These are phyloP conservation scores for Muraenolepis orangiensis DNA, from an alignment of 2,797 vertebrate species.

Conservation along the genomic window DNA sequence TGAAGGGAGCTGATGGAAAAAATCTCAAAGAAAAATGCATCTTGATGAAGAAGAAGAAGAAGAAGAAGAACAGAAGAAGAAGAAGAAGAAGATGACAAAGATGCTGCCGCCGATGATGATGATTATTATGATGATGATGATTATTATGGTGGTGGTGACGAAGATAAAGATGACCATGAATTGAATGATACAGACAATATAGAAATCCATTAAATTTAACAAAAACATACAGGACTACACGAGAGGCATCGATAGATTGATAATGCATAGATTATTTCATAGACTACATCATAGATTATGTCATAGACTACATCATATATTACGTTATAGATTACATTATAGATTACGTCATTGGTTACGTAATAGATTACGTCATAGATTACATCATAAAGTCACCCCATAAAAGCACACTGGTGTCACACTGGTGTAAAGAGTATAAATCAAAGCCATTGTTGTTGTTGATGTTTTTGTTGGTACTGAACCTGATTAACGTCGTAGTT, in stretches of 20 bases:
- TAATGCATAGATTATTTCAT: background rate
- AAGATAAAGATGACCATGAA: slow-evolving; percentile 7
- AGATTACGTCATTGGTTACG: no score
- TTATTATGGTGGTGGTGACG: slow-evolving; percentile 15
- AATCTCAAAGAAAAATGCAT: slow-evolving; percentile 21
- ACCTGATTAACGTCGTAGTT: slow-evolving; percentile 88
- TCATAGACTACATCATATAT: no score
- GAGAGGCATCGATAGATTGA: no score
- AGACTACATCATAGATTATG: no score
- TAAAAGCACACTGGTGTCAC: background rate
- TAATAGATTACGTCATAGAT: background rate
- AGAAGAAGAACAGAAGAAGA: no score
- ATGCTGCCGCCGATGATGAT: no score
- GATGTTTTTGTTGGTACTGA: slow-evolving; percentile 35
- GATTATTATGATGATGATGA: slow-evolving; percentile 5
- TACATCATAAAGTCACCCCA: no score
- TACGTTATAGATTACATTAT: no score
- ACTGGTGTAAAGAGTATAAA: background rate
- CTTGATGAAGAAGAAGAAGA: no score
- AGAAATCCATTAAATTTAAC: background rate
- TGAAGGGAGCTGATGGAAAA: background rate
- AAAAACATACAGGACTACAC: background rate
- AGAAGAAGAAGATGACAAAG: no score
- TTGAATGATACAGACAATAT: background rate
- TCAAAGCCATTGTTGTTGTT: background rate